These are phyloP conservation scores for mouse (Mus musculus) DNA, from an alignment of 2,113 vertebrate species.

Conservation along the genomic window GRCm39 chr3:102568001-102568500, in stretches of 20 bases:
- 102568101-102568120: background rate
- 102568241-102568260: background rate
- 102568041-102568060: background rate
- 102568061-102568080: background rate
- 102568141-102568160: slow-evolving; percentile 6
- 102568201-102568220: background rate
- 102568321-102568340: background rate
- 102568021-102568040: background rate
- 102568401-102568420: background rate
- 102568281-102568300: background rate
- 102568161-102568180: slow-evolving; percentile 17
- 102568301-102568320: background rate
- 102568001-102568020: background rate
- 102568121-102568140: slow-evolving; percentile 5
- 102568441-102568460: too few species aligned
- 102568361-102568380: background rate
- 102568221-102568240: background rate
- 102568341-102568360: slow-evolving; percentile 2
- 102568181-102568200: slow-evolving; percentile 4
- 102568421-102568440: background rate
- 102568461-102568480: too few species aligned
- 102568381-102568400: background rate
- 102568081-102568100: too few species aligned
- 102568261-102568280: slow-evolving; percentile 21
- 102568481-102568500: background rate